phyloP scores from a whole-genome alignment of 1,140 invertebrate genomes.

The Anoplophora glabripennis region DNA sequence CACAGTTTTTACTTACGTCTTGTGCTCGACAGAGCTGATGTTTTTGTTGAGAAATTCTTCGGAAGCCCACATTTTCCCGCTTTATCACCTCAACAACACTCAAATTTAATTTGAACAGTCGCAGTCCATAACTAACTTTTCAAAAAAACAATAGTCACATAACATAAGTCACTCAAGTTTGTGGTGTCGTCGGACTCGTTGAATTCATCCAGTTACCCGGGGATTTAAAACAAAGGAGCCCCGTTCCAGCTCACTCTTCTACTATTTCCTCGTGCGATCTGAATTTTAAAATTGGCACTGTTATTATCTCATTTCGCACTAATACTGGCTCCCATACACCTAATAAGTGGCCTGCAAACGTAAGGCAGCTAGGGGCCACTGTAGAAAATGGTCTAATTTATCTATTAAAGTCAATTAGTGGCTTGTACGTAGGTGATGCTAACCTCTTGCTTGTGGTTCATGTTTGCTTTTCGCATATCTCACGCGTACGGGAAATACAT shows the following conservation, averaged over 20 bases:
- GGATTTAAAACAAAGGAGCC: not conserved
- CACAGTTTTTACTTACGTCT: slow-evolving; percentile 18
- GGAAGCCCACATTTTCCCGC: slow-evolving; percentile 22
- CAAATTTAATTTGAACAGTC: not conserved
- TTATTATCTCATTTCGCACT: too few relatives aligned
- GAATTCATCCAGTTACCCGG: not conserved
- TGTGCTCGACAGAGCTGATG: slow-evolving; percentile 9
- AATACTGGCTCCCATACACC: too few relatives aligned
- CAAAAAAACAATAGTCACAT: not conserved
- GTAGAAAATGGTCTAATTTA: slow-evolving; percentile 40
- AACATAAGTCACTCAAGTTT: not conserved
- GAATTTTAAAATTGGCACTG: too few relatives aligned
- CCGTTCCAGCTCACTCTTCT: not conserved
- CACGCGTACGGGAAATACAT: too few relatives aligned
- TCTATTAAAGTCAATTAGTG: slow-evolving; percentile 44
- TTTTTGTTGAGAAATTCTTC: slow-evolving; percentile 22
- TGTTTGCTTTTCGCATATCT: too few relatives aligned
- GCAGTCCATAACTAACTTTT: not conserved
- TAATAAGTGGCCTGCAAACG: too few relatives aligned
- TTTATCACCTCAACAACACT: slow-evolving; percentile 9
- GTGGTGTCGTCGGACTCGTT: not conserved
- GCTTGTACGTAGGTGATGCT: slow-evolving; percentile 15
- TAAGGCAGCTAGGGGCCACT: slow-evolving; percentile 21
- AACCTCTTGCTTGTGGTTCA: not conserved
- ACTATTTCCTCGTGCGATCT: not conserved